A percentile compares a stretch with the other conserved stretches of the same genome.
These are phyloP conservation scores for Petrolisthes manimaculis DNA, from an alignment of 2,888 invertebrate genomes.

Conservation along the genomic window DNA sequence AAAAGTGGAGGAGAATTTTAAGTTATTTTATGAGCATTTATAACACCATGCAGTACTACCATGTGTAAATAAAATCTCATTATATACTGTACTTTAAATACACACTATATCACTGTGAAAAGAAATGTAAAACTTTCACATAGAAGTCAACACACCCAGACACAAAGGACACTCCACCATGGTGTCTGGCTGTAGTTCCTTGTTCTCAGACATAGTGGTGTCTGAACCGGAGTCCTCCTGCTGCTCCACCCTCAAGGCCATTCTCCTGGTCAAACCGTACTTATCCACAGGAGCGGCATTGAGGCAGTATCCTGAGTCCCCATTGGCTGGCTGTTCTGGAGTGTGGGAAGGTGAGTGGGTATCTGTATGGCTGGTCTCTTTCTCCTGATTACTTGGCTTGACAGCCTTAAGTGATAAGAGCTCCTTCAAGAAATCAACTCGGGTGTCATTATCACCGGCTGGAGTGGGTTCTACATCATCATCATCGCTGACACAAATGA, in stretches of 20 bases:
- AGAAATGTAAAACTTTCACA: too few relatives aligned
- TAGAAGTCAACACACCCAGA: not conserved
- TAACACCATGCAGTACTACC: too few relatives aligned
- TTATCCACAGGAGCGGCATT: conserved; percentile 4
- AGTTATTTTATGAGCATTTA: too few relatives aligned
- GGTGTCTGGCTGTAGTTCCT: not conserved
- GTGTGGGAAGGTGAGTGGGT: not conserved
- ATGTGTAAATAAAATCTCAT: too few relatives aligned
- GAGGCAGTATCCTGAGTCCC: not conserved
- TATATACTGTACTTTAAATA: too few relatives aligned
- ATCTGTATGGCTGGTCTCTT: too few relatives aligned
- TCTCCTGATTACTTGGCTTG: not conserved
- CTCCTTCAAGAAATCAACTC: not conserved
- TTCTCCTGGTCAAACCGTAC: not conserved
- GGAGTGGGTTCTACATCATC: not conserved
- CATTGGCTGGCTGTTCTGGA: not conserved
- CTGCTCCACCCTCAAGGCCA: not conserved
- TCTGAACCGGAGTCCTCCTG: not conserved
- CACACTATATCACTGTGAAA: too few relatives aligned
- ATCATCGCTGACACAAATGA: not conserved
- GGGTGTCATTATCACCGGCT: not conserved
- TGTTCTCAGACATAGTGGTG: not conserved
- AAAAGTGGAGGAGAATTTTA: too few relatives aligned
- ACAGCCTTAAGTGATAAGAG: not conserved
- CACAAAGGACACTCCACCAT: conserved; percentile 25